Evolutionary conservation across 2,888 invertebrate species (phyloP).

Genomic region (Conomelus anceps): DNA sequence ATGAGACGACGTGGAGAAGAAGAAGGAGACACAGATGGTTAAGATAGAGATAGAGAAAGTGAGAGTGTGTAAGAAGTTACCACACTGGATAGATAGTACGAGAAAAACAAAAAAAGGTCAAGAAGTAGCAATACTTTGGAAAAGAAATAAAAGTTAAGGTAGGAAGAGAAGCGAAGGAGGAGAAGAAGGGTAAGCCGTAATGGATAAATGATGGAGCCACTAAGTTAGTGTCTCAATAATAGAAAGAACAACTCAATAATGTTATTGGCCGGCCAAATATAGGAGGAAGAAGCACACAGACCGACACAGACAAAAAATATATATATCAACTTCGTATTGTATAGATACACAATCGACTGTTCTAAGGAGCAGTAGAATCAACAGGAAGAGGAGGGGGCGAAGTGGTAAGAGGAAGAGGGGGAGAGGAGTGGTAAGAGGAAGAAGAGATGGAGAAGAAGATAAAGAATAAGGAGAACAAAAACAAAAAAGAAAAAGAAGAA

Average conservation of each 20-base stretch:
- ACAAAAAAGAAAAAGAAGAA: background rate
- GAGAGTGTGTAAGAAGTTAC: background rate
- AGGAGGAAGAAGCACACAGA: background rate
- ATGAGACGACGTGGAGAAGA: background rate
- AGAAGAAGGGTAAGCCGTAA: background rate
- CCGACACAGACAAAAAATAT: background rate
- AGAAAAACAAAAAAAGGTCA: background rate
- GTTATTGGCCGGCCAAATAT: constrained; percentile 31
- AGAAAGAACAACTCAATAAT: constrained; percentile 33
- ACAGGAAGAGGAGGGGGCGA: background rate
- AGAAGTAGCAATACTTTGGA: background rate
- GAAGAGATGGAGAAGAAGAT: background rate
- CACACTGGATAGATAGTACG: background rate
- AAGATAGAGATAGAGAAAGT: no score
- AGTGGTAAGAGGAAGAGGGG: background rate
- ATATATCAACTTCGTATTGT: background rate
- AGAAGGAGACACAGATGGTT: background rate
- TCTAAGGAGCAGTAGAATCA: background rate
- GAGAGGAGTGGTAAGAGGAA: background rate
- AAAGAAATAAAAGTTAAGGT: background rate
- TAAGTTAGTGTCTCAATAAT: constrained; percentile 32
- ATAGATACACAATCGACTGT: background rate
- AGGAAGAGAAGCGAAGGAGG: background rate
- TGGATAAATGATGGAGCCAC: constrained; percentile 16
- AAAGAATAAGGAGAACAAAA: background rate